Evolutionary conservation across 2,888 invertebrate genomes (phyloP).

Genomic region (Dilophus febrilis): DNA sequence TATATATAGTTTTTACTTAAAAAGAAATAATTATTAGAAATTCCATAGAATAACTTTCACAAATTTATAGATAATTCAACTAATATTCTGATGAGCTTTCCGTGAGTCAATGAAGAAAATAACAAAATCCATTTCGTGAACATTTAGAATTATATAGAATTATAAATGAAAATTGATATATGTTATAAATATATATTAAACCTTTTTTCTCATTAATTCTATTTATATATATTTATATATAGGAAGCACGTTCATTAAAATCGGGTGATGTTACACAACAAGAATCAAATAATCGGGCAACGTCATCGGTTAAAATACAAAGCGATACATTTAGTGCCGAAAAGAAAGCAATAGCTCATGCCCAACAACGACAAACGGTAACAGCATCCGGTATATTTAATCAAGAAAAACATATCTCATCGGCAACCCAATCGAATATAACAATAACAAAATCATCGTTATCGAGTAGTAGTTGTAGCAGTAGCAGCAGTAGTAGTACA

Average conservation of each 20-base stretch:
- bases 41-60: too few species aligned
- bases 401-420: constrained; percentile 56
- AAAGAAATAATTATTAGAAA: too few species aligned
- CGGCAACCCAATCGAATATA: constrained; percentile 57
- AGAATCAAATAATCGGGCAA: constrained; percentile 70
- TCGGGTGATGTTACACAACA: constrained; percentile 72
- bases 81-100: too few species aligned
- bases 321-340: constrained; percentile 76
- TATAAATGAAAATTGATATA: too few species aligned
- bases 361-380: constrained; percentile 63
- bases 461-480: constrained; percentile 34
- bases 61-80: too few species aligned
- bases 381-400: constrained; percentile 65
- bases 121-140: too few species aligned
- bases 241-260: constrained; percentile 73
- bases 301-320: constrained; percentile 67
- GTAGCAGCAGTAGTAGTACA: constrained; percentile 36
- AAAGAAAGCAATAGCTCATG: constrained; percentile 53
- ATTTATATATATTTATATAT: constrained; percentile 21
- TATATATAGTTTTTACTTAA: too few species aligned
- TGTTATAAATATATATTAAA: too few species aligned
- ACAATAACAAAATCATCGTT: constrained; percentile 61
- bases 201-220: too few species aligned
- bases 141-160: too few species aligned
- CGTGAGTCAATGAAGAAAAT: too few species aligned